Evolutionary conservation across 2,888 invertebrate genomes (phyloP), one percentile per base, ranked within the genome.

Genomic region (Drosophila recens): DNA sequence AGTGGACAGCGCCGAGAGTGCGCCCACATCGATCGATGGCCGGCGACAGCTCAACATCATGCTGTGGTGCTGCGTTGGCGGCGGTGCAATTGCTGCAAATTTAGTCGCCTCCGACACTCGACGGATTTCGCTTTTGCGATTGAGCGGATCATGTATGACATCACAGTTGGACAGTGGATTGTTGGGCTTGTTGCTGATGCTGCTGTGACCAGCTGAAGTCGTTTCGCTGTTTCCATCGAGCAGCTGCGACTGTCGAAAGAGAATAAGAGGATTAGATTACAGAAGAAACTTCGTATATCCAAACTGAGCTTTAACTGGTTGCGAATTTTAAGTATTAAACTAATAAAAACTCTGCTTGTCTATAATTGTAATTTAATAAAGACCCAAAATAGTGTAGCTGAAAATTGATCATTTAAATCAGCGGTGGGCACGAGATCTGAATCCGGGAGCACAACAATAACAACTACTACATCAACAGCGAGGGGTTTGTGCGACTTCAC

Each of bases 1-100:
- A 42, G 72, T 86, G 42, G 79, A 80, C 36, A 83, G 75, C 23
- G 90, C 83, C 57, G 88, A 71, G 57, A 91, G 78, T 56, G 92
- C 87, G 48, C 91, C 90, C 74, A 90, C 93, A 91, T 94, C 94
- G 67, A 94, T 93, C 75, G 94, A 94, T 78, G 94, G 94, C 77
- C 94, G 91, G 57, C 94, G 93, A 82, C 90, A 90, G 75, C 90
- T 78, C 17, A 83, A 6, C 93, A 93, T 90, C 78, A 89, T 80
- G 48, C 75, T 73, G 66, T 87, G 82, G 51, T 85, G 89, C 34
- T 46, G 71, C n/a, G 69, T 71, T 58, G 73, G 59, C 65, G 88
- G 80, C 68, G 87, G 67, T 66, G 89, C 71, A 11, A 82, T 84
- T 15, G 84, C 74, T 33, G 82, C 75, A 40, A 89, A 87, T 59